phyloP scores from a whole-genome alignment of 2,888 invertebrate species.

The Drosophila differens region DNA sequence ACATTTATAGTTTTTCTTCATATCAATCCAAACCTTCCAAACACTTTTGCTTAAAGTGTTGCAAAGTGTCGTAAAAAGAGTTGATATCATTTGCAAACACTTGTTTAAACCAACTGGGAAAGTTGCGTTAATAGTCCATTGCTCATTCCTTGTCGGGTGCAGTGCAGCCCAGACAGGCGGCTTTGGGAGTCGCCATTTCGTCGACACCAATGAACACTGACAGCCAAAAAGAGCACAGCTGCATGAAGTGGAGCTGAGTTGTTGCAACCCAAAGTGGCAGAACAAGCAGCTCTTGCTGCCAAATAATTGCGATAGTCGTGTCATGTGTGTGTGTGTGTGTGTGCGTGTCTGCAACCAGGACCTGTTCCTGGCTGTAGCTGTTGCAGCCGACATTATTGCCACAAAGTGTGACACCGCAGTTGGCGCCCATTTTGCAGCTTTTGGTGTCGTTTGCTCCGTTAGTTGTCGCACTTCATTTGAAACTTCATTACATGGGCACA shows the following conservation, averaged over 20 bases:
- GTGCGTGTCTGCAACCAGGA: neutral
- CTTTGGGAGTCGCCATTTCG: constrained; percentile 17
- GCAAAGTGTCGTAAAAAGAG: constrained; percentile 2
- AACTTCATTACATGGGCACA: constrained; percentile 73
- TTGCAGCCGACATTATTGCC: constrained; percentile 68
- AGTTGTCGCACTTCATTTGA: constrained; percentile 81
- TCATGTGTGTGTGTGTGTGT: constrained; percentile 42
- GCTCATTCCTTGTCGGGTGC: constrained; percentile 41
- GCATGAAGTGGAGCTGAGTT: constrained; percentile 10
- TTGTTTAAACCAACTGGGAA: constrained; percentile 34
- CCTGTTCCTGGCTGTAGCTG: constrained; percentile 12
- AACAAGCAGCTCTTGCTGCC: constrained; percentile 67
- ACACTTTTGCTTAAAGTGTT: neutral
- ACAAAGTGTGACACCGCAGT: constrained; percentile 76
- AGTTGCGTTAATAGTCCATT: constrained; percentile 61
- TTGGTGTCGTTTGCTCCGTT: constrained; percentile 62
- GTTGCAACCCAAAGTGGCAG: constrained; percentile 7
- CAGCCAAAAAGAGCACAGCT: constrained; percentile 40
- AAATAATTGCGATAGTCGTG: constrained; percentile 66
- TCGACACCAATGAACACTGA: constrained; percentile 38
- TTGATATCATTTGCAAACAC: constrained; percentile 21
- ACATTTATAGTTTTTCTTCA: neutral
- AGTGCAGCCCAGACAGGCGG: constrained; percentile 28
- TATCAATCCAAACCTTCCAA: neutral
- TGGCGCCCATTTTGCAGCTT: constrained; percentile 50